Evolutionary conservation across 92 coral and sea anemone genomes (phyloP).

Genomic region (Meandrina meandrites): DNA sequence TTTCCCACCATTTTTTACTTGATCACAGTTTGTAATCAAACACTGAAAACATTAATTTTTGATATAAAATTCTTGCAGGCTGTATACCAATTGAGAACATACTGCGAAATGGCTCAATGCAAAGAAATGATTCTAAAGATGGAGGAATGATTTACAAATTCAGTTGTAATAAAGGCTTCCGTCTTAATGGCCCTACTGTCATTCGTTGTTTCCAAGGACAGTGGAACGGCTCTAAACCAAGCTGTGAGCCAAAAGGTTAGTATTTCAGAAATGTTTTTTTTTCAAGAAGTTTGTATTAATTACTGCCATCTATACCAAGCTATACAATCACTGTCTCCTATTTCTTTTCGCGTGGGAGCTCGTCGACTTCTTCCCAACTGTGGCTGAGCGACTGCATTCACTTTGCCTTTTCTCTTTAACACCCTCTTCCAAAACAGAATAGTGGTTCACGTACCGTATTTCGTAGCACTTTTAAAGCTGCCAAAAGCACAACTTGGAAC

Average conservation of each 20-base stretch:
- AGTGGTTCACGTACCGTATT: neutral
- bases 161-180: constrained; percentile 3
- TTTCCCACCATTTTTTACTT: no score
- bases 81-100: constrained; percentile 19
- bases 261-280: no score
- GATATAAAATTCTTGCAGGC: constrained; percentile 2
- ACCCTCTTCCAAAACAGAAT: no score
- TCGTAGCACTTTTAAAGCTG: neutral
- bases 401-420: no score
- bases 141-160: constrained; percentile 29
- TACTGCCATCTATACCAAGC: no score
- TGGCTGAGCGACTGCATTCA: no score
- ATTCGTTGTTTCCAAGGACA: constrained; percentile 26
- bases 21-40: neutral
- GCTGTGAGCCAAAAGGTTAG: constrained; percentile 6
- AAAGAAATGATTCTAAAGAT: constrained; percentile 27
- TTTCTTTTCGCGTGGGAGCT: no score
- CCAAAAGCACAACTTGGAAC: neutral
- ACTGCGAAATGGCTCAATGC: constrained; percentile 12
- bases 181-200: constrained; percentile 19
- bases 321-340: no score
- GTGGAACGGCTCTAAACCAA: constrained; percentile 27
- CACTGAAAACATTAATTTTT: neutral
- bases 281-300: no score
- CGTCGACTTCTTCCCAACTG: no score